phyloP scores from a whole-genome alignment of 23 tunicate genomes.

The Corella eumyota region DNA sequence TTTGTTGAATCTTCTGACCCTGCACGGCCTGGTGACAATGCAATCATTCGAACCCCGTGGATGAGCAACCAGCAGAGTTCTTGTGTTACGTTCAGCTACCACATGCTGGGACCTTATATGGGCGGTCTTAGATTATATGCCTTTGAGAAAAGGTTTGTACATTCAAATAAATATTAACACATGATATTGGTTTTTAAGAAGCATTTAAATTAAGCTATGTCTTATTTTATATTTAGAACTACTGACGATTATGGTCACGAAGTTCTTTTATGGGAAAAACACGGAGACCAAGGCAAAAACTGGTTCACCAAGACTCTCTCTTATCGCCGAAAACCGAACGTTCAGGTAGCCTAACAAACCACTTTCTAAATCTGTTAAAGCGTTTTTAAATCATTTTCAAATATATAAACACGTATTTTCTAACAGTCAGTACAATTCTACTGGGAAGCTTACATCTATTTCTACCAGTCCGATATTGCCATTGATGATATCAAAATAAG shows the following conservation, averaged over 20 bases:
- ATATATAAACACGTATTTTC: not conserved
- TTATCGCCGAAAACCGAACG: slow-evolving; percentile 41
- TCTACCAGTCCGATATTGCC: slow-evolving; percentile 87
- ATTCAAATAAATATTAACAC: not conserved
- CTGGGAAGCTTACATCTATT: slow-evolving; percentile 83
- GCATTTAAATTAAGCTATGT: no score
- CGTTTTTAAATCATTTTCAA: not conserved
- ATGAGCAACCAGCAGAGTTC: slow-evolving; percentile 5
- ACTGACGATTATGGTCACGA: slow-evolving; percentile 53
- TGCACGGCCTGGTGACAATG: slow-evolving; percentile 69
- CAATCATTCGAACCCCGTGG: slow-evolving; percentile 88
- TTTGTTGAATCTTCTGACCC: slow-evolving; percentile 86
- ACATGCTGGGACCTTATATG: slow-evolving; percentile 83
- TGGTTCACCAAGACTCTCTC: slow-evolving; percentile 39
- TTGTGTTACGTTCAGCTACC: slow-evolving; percentile 59
- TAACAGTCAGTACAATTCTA: slow-evolving; percentile 77
- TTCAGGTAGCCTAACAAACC: slow-evolving; percentile 35
- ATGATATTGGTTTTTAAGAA: no score
- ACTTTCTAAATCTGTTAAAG: not conserved
- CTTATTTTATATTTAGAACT: slow-evolving; percentile 12
- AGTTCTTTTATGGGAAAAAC: slow-evolving; percentile 73
- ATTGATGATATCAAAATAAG: slow-evolving; percentile 50
- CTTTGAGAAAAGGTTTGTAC: slow-evolving; percentile 50
- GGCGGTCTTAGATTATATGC: slow-evolving; percentile 84
- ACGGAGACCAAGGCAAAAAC: slow-evolving; percentile 64